Evolutionary conservation across 2,113 vertebrate genomes (phyloP).

Genomic region (Anguilla japonica): DNA sequence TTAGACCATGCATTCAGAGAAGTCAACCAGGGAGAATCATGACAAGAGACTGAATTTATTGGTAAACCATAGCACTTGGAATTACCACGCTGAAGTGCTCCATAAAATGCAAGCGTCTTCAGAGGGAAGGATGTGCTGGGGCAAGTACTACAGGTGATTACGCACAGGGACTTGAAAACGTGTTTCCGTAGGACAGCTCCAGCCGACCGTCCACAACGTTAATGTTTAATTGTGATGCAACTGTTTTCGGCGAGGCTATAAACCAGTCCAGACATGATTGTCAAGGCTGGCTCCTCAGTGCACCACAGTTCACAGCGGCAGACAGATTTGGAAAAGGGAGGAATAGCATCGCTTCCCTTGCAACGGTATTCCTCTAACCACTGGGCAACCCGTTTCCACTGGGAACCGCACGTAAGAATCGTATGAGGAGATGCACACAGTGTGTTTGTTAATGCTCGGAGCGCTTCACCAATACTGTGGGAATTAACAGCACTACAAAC

Average conservation of each 20-base stretch:
- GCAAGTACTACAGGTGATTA: too few relatives aligned
- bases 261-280: slow-evolving; percentile 17
- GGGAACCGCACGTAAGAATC: neutral
- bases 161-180: too few relatives aligned
- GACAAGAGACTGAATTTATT: slow-evolving; percentile 69
- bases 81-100: slow-evolving; percentile 75
- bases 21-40: slow-evolving; percentile 74
- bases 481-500: slow-evolving; percentile 20
- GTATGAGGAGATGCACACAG: neutral
- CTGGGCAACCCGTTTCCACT: neutral
- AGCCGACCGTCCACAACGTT: slow-evolving; percentile 47
- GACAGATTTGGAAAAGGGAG: neutral
- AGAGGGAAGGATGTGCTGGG: neutral
- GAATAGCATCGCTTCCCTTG: neutral
- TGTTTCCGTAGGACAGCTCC: too few relatives aligned
- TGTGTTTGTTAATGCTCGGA: neutral
- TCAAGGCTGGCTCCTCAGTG: neutral
- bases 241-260: neutral
- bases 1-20: slow-evolving; percentile 35
- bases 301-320: neutral
- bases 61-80: slow-evolving; percentile 73
- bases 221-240: slow-evolving; percentile 15
- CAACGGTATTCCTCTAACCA: slow-evolving; percentile 2
- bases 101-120: neutral
- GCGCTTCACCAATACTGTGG: neutral